Evolutionary conservation across 2,113 vertebrate species (phyloP), one percentile per base, ranked within the genome.

Genomic region (Hyla sarda): DNA sequence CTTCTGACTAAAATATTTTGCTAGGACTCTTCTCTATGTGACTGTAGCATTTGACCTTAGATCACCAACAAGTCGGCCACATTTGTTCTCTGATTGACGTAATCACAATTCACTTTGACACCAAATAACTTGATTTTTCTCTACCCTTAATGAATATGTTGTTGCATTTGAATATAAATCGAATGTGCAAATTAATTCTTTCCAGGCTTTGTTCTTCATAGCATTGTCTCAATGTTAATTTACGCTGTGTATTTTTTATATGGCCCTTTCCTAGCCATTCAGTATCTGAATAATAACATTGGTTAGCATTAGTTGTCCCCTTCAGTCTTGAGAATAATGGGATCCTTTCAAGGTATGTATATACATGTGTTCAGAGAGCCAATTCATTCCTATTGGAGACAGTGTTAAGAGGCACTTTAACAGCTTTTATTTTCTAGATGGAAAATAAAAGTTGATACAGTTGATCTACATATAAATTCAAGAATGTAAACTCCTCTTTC

Each of bases 81-180:
- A 2, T 54, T 19, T 84, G 69, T 41, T 54, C 10, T 75, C 21
- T 75, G 52, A 84, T 75, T 41, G 82, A 75, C 71, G 45, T 75
- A 75, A 84, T 25, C 19, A 34, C 34, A 78, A 69, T 85, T 85
- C 25, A 78, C 60, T 50, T 30, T 65, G 83, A 85, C 74, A 85
- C 41, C 73, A 69, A 78, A 13, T 62, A 47, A 45, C 75, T 67
- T 25, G 28, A 30, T 76, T 76, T 76, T 52, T 47, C 52, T 12
- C 34, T 23, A 54, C 8, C 19, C 9, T 25, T 77, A 58, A 67
- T 85, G 69, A 67, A 67, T 85, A 78, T 78, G 25, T 52, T 54
- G 71, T 69, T 85, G 16, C 45, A 85, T 85, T 85, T 85, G 74
- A 85, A 85, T 85, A 78, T 85, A 78, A 85, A 85, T 85, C 34